These are phyloP conservation scores for Girardia tigrina DNA, from an alignment of 2,888 invertebrate species.

Conservation along the genomic window DNA sequence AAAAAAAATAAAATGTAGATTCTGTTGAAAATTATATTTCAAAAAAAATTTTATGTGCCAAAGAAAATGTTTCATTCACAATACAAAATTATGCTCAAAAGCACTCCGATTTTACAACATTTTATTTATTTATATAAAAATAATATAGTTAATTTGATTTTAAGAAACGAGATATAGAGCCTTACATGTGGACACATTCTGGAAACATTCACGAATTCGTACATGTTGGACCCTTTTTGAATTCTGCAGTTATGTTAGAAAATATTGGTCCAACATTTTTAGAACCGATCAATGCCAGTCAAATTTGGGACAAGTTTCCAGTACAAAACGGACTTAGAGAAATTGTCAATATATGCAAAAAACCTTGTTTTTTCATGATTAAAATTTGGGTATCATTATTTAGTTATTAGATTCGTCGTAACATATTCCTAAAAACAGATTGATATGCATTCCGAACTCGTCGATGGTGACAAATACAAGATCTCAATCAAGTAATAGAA, in stretches of 20 bases:
- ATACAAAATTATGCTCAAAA: no score
- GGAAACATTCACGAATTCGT: constrained; percentile 1
- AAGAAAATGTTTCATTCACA: no score
- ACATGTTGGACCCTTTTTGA: neutral
- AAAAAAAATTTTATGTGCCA: no score
- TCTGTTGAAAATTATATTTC: no score
- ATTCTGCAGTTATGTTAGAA: neutral
- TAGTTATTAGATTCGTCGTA: no score
- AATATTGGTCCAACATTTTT: neutral
- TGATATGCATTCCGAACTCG: constrained; percentile 6
- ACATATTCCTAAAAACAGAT: neutral
- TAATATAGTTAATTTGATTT: no score
- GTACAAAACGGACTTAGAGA: neutral
- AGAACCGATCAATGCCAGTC: neutral
- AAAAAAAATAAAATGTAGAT: no score
- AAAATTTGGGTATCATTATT: constrained; percentile 10
- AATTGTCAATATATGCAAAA: neutral
- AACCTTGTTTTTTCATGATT: neutral
- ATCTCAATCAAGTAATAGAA: neutral
- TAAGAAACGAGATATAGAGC: no score
- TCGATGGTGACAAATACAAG: neutral
- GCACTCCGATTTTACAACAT: no score
- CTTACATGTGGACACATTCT: neutral
- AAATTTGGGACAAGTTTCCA: constrained; percentile 3
- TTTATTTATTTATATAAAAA: no score